Percentiles rank a stretch among this genome's conserved stretches.
Conservation (phyloP, 2,113 vertebrate genomes). For the Porphyrio hochstetteri region DNA sequence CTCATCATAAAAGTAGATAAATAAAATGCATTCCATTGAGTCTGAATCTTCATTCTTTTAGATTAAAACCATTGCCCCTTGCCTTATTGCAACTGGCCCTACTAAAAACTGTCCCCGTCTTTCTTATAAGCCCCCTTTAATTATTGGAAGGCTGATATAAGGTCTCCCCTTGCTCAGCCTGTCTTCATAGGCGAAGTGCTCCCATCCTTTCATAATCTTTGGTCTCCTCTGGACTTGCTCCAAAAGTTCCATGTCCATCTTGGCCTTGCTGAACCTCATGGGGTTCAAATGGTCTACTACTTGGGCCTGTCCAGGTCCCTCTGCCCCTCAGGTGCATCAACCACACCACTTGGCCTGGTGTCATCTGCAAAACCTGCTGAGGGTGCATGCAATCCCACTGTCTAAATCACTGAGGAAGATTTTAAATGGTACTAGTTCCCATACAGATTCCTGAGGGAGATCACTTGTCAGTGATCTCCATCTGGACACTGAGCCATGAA, state of each 20-base stretch:
- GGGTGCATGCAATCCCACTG: background rate
- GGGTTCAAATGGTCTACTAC: background rate
- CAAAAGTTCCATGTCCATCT: no score
- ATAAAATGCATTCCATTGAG: background rate
- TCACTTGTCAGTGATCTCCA: no score
- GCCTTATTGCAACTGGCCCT: background rate
- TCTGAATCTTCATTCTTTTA: background rate
- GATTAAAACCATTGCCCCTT: background rate
- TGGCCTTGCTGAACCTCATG: background rate
- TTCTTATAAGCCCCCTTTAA: background rate
- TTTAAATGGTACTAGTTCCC: background rate
- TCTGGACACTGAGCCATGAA: background rate
- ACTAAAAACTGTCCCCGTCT: background rate
- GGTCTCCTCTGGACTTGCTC: background rate
- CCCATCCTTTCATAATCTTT: background rate
- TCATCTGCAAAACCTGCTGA: no score
- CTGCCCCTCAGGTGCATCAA: background rate
- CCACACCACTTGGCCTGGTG: background rate
- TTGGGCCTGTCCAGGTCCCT: background rate
- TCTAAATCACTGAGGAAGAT: background rate
- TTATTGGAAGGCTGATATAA: background rate
- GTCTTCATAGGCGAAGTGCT: background rate
- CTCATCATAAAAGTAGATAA: background rate
- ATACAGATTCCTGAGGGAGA: rapidly evolving
- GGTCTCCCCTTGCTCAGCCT: background rate